phyloP scores from a whole-genome alignment of 2,888 invertebrate genomes.

The Idaea dimidiata region DNA sequence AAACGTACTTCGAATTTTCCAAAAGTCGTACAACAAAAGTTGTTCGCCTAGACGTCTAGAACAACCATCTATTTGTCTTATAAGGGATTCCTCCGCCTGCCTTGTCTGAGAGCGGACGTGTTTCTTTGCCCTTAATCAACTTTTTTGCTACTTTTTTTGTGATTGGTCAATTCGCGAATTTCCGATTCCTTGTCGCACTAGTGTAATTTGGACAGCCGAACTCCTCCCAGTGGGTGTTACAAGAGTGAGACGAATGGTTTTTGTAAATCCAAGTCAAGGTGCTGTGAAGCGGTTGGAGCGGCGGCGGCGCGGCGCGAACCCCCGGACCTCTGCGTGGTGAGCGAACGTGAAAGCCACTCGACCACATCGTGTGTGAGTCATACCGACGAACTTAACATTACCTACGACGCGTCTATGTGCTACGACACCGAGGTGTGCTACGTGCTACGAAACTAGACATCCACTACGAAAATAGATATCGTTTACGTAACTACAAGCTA shows the following conservation, averaged over 20 bases:
- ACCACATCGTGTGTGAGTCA: background rate
- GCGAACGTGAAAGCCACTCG: background rate
- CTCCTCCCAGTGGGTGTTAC: conserved; percentile 4
- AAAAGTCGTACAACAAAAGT: too few species aligned
- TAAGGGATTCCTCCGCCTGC: too few species aligned
- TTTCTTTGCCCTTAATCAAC: background rate
- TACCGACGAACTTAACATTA: background rate
- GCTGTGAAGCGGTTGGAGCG: background rate
- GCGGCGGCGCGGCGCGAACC: background rate
- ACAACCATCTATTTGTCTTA: too few species aligned
- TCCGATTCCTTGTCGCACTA: conserved; percentile 1
- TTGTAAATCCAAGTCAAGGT: background rate
- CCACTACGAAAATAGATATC: too few species aligned
- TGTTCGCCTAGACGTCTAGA: too few species aligned
- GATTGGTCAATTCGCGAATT: background rate
- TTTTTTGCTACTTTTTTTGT: background rate
- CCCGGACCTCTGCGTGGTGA: background rate
- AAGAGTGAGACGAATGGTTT: background rate
- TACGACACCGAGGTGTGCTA: background rate
- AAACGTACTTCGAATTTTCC: too few species aligned
- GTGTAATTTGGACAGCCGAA: background rate
- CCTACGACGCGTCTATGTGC: background rate
- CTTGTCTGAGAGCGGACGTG: background rate
- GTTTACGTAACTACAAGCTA: too few species aligned
- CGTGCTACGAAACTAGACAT: background rate